Evolutionary conservation across 2,888 invertebrate species (phyloP), one percentile per base, ranked within the genome.

Genomic region (Archips xylosteana): DNA sequence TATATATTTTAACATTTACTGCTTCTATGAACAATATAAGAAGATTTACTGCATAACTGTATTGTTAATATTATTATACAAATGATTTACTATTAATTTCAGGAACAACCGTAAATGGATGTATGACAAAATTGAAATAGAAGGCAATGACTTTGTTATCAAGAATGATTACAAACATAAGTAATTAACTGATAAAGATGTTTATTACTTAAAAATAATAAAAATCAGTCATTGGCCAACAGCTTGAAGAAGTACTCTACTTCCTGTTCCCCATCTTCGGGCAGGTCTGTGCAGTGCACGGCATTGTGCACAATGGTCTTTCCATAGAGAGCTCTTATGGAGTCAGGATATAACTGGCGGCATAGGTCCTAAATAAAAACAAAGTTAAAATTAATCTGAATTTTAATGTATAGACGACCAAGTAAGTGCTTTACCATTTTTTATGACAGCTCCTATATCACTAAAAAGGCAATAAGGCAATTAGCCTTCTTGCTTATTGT

Each of bases 201-300:
- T 70, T 51, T 66, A 63, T 49, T 76, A 68, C 34, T 34, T 76
- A 73, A 69, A 49, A 62, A 45, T 67, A 2, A 62, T 5, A 32
- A 62, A 12, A 23, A 23, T 15, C 12, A 8, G 2, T 62, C 42
- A 62, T 81, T 87, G 12, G 87, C 86, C 60, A 96, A 81, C 78
- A 97, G 95, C 89, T 96, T 97, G 82, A 97, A 97, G 82, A 97
- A 96, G 86, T 97, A 97, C 87, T 97, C 96, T 66, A 97, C 92
- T 95, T 99, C 99, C 69, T 97, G 87, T 74, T 95, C 89, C 2
- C 97, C 97, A 92, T 99, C 99, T 86, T 98, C 98, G 0, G 96
- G 96, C 61, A 99, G 95, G 95, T 99, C 99, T 6, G 99, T 98
- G 86, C 98, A 98, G 88, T 99, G 99, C 1, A 99, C 95, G 6